Evolutionary conservation across 35 echinoderm and acorn worm species (phyloP).

Genomic region (Chiridota heheva): DNA sequence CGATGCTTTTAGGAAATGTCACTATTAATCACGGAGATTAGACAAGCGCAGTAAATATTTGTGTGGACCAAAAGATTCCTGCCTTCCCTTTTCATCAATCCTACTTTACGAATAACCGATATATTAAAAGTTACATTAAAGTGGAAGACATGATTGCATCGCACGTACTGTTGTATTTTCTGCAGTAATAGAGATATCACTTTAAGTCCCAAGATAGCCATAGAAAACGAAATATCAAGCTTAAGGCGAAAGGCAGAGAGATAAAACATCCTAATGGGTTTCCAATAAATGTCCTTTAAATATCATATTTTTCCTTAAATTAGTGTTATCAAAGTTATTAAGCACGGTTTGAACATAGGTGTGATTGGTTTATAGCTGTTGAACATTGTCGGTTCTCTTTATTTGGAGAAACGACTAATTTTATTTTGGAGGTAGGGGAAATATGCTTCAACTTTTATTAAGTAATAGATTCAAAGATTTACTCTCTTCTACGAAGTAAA

Average conservation of each 20-base stretch:
- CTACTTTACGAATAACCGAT: too few species aligned
- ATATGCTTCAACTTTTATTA: too few species aligned
- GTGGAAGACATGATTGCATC: slow-evolving; percentile 26
- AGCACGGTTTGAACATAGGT: too few species aligned
- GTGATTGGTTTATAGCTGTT: too few species aligned
- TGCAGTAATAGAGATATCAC: slow-evolving; percentile 49
- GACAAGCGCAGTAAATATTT: too few species aligned
- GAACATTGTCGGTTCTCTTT: too few species aligned
- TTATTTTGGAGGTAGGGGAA: too few species aligned
- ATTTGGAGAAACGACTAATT: too few species aligned
- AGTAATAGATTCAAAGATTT: too few species aligned
- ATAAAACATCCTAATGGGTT: slow-evolving; percentile 60
- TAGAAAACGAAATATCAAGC: slow-evolving; percentile 22
- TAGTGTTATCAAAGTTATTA: slow-evolving; percentile 53
- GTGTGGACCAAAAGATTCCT: too few species aligned
- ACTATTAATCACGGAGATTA: slow-evolving; percentile 25
- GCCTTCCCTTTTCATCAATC: too few species aligned
- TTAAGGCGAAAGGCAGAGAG: slow-evolving; percentile 22
- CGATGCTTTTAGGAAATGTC: slow-evolving; percentile 48
- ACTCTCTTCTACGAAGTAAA: too few species aligned
- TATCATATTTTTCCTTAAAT: slow-evolving; percentile 54
- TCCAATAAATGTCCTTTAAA: slow-evolving; percentile 40
- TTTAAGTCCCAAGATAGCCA: slow-evolving; percentile 26
- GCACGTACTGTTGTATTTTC: slow-evolving; percentile 50
- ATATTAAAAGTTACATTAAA: slow-evolving; percentile 60